Evolutionary conservation across 2,888 invertebrate species (phyloP).

Genomic region (Aphodius sticticus): DNA sequence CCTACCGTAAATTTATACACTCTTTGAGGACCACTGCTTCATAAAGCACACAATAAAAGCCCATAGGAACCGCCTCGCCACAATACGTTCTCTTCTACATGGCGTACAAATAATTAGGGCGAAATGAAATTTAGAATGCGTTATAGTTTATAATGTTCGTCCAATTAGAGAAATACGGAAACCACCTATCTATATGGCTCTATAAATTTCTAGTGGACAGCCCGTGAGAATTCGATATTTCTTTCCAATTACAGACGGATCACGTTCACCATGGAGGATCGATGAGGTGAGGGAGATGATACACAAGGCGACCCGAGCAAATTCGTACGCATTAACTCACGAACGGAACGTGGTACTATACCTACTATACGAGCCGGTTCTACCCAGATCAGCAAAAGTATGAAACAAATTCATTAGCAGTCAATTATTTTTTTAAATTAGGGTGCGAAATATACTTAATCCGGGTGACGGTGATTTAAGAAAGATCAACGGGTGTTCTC

Average conservation of each 20-base stretch:
- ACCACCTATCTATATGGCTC: slow-evolving; percentile 26
- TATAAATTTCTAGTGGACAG: slow-evolving; percentile 22
- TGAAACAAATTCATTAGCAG: no score
- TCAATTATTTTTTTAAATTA: no score
- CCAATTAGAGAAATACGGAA: slow-evolving; percentile 32
- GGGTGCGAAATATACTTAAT: no score
- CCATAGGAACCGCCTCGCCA: background rate
- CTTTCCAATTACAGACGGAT: slow-evolving; percentile 31
- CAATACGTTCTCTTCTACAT: background rate
- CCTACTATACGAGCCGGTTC: background rate
- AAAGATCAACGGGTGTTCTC: no score
- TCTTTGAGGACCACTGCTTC: background rate
- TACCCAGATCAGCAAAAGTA: background rate
- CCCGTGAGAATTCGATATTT: slow-evolving; percentile 32
- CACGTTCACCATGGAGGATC: slow-evolving; percentile 16
- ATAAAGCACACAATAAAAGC: background rate
- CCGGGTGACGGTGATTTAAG: no score
- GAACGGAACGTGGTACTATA: background rate
- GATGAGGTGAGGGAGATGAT: background rate
- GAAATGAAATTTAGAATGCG: background rate
- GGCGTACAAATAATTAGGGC: background rate
- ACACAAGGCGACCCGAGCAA: background rate
- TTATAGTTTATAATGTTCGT: slow-evolving; percentile 27
- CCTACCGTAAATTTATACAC: background rate
- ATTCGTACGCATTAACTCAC: background rate